These are phyloP conservation scores for Cetoscarus ocellatus DNA, from an alignment of 2,797 vertebrate species.

Conservation along the genomic window DNA sequence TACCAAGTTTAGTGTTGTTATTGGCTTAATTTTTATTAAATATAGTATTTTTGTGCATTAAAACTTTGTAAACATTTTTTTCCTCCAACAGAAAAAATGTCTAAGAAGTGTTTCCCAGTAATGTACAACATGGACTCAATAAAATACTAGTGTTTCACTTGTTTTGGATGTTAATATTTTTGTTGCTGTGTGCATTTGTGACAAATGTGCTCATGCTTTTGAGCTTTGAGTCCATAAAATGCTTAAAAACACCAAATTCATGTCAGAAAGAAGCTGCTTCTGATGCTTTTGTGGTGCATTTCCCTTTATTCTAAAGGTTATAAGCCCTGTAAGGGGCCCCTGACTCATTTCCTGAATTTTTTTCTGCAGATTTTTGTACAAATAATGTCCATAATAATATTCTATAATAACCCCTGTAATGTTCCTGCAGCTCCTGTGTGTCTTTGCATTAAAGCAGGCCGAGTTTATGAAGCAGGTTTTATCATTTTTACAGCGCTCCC, in stretches of 20 bases:
- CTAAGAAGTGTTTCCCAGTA: too few species aligned
- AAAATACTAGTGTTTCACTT: too few species aligned
- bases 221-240: too few species aligned
- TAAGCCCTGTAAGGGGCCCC: constrained; percentile 1
- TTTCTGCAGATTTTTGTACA: constrained; percentile 1
- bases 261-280: constrained; percentile 25
- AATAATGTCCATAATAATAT: constrained; percentile 25
- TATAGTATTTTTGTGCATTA: too few species aligned
- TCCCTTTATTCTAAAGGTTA: constrained; percentile 4
- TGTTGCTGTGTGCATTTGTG: neutral
- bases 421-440: constrained; percentile 6
- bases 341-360: constrained; percentile 13
- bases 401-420: constrained; percentile 26
- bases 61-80: too few species aligned
- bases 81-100: too few species aligned
- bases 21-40: too few species aligned
- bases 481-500: constrained; percentile 34
- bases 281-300: neutral
- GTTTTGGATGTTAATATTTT: too few species aligned
- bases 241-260: neutral
- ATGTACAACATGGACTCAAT: too few species aligned
- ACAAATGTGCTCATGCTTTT: neutral
- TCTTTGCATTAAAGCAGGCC: constrained; percentile 19
- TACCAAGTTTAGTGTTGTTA: too few species aligned
- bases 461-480: constrained; percentile 36